Evolutionary conservation across 2,888 invertebrate species (phyloP).

Genomic region (Eremobia ochroleuca): DNA sequence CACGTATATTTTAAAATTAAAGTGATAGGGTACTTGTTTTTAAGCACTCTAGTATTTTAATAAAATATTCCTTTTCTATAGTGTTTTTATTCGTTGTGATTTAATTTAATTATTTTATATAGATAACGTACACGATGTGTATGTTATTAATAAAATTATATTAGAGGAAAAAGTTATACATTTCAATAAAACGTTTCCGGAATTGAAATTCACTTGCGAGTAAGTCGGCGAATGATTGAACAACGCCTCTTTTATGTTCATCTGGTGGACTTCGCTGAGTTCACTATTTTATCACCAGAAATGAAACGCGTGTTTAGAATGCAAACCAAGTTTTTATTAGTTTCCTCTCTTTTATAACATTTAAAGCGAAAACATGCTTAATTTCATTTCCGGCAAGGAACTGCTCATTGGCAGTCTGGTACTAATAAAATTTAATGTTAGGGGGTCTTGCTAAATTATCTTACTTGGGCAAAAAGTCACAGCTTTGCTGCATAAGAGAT

Average conservation of each 20-base stretch:
- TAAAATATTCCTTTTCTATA: not conserved
- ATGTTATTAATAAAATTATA: slow-evolving; percentile 64
- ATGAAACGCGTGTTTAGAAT: slow-evolving; percentile 68
- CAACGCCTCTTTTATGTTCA: slow-evolving; percentile 73
- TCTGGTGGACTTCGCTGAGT: slow-evolving; percentile 88
- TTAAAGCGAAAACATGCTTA: slow-evolving; percentile 55
- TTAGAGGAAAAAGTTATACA: slow-evolving; percentile 50
- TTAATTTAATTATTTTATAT: not conserved
- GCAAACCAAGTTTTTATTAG: slow-evolving; percentile 47
- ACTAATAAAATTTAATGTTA: slow-evolving; percentile 67
- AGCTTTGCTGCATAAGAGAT: slow-evolving; percentile 98
- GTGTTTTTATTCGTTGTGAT: not conserved
- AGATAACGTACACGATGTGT: not conserved
- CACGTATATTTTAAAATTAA: not conserved
- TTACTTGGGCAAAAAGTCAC: slow-evolving; percentile 98
- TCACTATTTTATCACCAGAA: slow-evolving; percentile 81
- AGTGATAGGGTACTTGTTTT: not conserved
- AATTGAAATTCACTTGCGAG: slow-evolving; percentile 68
- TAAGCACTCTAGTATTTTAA: not conserved
- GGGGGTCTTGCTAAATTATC: slow-evolving; percentile 78
- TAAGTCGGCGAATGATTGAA: slow-evolving; percentile 72
- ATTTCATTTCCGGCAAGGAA: slow-evolving; percentile 69
- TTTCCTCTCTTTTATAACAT: slow-evolving; percentile 48
- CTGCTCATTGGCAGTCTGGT: slow-evolving; percentile 67
- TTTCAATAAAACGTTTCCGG: slow-evolving; percentile 59